Base-by-base conservation (phyloP, 2,888 invertebrate genomes). In the Anticlea derivata region DNA sequence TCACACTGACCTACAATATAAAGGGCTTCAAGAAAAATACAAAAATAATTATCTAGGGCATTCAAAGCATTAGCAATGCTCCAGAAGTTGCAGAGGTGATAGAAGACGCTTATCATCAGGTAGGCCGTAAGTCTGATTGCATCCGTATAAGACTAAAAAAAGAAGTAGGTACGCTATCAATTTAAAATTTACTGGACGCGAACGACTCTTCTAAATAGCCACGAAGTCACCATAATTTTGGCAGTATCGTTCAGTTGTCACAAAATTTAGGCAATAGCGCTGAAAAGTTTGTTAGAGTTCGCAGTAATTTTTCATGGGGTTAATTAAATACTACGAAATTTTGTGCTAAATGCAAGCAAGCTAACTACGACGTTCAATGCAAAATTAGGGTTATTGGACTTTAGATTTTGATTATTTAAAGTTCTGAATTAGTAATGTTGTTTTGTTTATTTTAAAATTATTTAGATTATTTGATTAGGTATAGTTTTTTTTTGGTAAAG, bases 241-340 rank as follows among this genome's bases (percentile, higher is more conserved):
- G 30, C 34, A 48, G 7, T 53, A 53, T 45, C 53, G 48, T 49
- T 49, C 44, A 48, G 34, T 52, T 54, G 44, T 55, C 55, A 51
- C 57, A 58, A 61, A 62, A 65, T 68, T 67, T 65, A 60, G 63
- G 61, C 61, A 57, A 38, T 58, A 66, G 65, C 63, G 63, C 60
- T 58, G 60, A 61, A 72, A 80, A 78, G 30, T 59, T 55, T 50
- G 56, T 74, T 76, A 74, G 65, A 65, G 61, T 65, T 70, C 72
- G 75, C 76, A 68, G 71, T 73, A 67, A 66, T 70, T 78, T 79
- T 79, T 75, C 75, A 67, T 68, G 65, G 73, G 75, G 75, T 66
- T 84, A 82, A 84, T 84, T 84, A 83, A 86, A 81, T 83, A 73
- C 75, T 60, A 64, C 69, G 72, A 77, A 80, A 81, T 78, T 76